Evolutionary conservation across 2,113 vertebrate species (phyloP).

Genomic region (Bubalus kerabau): DNA sequence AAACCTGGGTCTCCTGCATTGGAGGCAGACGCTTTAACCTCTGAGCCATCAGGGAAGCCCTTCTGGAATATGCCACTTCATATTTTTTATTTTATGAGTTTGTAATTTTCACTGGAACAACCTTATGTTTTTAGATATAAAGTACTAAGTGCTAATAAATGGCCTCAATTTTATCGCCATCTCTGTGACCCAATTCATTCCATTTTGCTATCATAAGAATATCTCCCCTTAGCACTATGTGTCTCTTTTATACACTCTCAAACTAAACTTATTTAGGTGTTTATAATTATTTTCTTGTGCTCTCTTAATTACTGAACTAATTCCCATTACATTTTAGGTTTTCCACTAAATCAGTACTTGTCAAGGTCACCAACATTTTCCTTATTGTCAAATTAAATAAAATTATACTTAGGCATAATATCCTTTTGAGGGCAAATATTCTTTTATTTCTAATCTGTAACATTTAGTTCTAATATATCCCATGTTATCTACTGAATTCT

Average conservation of each 20-base stretch:
- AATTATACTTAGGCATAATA: background rate
- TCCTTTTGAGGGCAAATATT: background rate
- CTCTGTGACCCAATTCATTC: background rate
- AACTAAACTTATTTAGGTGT: background rate
- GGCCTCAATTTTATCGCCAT: background rate
- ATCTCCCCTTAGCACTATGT: background rate
- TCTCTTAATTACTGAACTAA: background rate
- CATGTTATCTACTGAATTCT: background rate
- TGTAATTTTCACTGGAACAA: background rate
- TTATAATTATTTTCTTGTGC: background rate
- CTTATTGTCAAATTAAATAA: background rate
- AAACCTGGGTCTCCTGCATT: no score
- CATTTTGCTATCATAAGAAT: background rate
- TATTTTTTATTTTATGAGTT: background rate
- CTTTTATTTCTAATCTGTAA: background rate
- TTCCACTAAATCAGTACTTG: background rate
- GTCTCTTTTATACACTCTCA: background rate
- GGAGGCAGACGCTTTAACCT: no score
- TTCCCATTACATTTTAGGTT: background rate
- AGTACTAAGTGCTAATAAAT: background rate
- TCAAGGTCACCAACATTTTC: background rate
- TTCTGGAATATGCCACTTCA: background rate
- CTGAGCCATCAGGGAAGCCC: no score
- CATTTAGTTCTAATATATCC: background rate
- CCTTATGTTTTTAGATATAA: background rate